Percentiles rank a stretch among this genome's conserved stretches.
These are phyloP conservation scores for Synanceia verrucosa DNA, from an alignment of 2,797 vertebrate species.

Conservation along the genomic window DNA sequence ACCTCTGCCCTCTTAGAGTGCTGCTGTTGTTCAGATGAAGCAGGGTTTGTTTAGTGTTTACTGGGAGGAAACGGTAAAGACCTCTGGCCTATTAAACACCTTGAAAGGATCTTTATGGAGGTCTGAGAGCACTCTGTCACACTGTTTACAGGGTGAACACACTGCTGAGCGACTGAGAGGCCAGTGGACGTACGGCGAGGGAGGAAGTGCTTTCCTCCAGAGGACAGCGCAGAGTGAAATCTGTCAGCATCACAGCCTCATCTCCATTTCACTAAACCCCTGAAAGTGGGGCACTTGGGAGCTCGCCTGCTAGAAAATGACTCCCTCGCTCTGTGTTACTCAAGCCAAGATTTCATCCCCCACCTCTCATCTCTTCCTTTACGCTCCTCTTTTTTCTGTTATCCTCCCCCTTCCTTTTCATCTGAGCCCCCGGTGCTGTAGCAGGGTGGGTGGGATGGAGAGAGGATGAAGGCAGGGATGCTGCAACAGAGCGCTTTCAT, in stretches of 20 bases:
- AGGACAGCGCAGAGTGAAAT: constrained; percentile 20
- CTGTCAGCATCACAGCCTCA: background rate
- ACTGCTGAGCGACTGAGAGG: constrained; percentile 10
- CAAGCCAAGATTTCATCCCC: constrained; percentile 41
- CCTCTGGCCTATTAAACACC: constrained; percentile 37
- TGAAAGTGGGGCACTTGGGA: constrained; percentile 60
- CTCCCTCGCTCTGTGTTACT: constrained; percentile 59
- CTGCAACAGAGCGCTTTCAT: constrained; percentile 62
- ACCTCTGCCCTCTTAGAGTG: background rate
- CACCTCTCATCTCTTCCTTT: constrained; percentile 27
- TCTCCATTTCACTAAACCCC: constrained; percentile 50
- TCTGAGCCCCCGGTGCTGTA: constrained; percentile 31
- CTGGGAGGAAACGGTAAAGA: constrained; percentile 49
- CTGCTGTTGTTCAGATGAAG: background rate
- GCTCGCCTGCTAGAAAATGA: constrained; percentile 21
- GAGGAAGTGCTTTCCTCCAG: background rate
- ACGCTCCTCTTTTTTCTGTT: constrained; percentile 12
- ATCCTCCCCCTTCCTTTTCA: constrained; percentile 35
- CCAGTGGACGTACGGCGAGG: background rate
- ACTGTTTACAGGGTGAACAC: constrained; percentile 37
- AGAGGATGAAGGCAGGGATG: constrained; percentile 50
- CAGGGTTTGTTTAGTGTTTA: constrained; percentile 22
- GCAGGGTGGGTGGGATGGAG: constrained; percentile 43
- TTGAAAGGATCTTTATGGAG: constrained; percentile 36
- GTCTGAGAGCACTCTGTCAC: constrained; percentile 21